Percentiles rank a stretch among this genome's conserved stretches.
Evolutionary conservation across 2,888 invertebrate species (phyloP).

Genomic region (Dynastes hyllus): DNA sequence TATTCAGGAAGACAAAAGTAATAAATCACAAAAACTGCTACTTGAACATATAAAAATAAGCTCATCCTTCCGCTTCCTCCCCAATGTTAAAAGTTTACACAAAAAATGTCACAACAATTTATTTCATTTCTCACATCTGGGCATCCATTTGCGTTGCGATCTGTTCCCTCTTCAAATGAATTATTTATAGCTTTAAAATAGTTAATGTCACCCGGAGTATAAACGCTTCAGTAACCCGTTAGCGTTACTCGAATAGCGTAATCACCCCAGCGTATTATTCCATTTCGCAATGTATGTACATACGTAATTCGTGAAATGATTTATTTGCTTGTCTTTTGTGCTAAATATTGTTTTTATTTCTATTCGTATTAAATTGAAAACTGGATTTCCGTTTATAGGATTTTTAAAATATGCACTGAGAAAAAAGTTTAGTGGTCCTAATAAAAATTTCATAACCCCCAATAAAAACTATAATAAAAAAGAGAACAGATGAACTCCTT

Average conservation of each 20-base stretch:
- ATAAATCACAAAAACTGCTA: background rate
- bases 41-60: background rate
- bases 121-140: constrained; percentile 3
- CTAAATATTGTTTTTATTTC: too few species aligned
- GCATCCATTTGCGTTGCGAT: background rate
- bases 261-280: too few species aligned
- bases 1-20: background rate
- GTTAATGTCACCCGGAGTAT: constrained; percentile 4
- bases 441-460: too few species aligned
- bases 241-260: background rate
- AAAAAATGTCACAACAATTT: background rate
- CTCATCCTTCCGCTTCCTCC: background rate
- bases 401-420: too few species aligned
- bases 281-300: too few species aligned
- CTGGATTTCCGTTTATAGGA: too few species aligned
- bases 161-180: background rate
- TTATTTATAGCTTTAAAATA: constrained; percentile 1
- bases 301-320: too few species aligned
- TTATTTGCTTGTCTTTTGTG: too few species aligned
- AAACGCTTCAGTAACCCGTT: constrained; percentile 6
- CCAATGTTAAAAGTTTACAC: background rate
- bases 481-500: too few species aligned
- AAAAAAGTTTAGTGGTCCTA: too few species aligned
- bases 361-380: too few species aligned
- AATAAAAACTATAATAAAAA: too few species aligned